Percentiles rank a stretch among this genome's conserved stretches.
Conservation (phyloP, 1,140 invertebrate species). For the Aphelinus atriplicis region DNA sequence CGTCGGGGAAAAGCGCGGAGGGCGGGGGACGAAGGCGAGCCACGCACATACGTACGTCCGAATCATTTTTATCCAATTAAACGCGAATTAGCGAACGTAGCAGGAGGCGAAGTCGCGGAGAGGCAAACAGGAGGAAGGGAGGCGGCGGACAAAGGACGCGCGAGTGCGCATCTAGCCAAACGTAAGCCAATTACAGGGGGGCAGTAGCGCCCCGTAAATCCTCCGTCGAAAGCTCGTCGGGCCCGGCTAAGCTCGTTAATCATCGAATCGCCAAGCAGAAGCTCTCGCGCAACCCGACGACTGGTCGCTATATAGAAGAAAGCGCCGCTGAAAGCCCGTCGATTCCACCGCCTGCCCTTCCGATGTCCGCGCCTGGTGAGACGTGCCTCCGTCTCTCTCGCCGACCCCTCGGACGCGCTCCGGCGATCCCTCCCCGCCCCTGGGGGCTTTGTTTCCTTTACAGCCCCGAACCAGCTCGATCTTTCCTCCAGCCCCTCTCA, state of each 20-base stretch:
- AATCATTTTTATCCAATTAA: too few relatives aligned
- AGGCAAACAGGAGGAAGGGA: too few relatives aligned
- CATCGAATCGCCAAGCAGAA: slow-evolving; percentile 40
- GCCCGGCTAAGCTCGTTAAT: slow-evolving; percentile 42
- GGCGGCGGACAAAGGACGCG: neutral
- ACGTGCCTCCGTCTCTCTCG: neutral
- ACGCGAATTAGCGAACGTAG: too few relatives aligned
- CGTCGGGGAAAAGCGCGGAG: neutral
- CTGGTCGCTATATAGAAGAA: too few relatives aligned
- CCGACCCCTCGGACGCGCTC: neutral
- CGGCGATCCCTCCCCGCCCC: too few relatives aligned
- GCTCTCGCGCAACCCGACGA: slow-evolving; percentile 5
- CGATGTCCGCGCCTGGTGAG: neutral
- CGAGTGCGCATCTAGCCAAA: neutral
- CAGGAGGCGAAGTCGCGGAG: too few relatives aligned
- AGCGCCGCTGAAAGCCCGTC: slow-evolving; percentile 1
- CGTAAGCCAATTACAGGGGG: slow-evolving; percentile 39
- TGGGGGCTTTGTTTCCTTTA: neutral
- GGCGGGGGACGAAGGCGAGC: neutral
- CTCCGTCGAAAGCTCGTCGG: slow-evolving; percentile 16
- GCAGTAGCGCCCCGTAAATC: slow-evolving; percentile 30
- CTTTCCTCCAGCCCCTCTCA: too few relatives aligned
- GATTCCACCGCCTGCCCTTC: neutral
- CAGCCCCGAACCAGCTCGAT: too few relatives aligned
- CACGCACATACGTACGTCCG: too few relatives aligned